Evolutionary conservation across 2,113 vertebrate genomes (phyloP), one percentile per base, ranked within the genome.

Genomic region (Nestor notabilis): DNA sequence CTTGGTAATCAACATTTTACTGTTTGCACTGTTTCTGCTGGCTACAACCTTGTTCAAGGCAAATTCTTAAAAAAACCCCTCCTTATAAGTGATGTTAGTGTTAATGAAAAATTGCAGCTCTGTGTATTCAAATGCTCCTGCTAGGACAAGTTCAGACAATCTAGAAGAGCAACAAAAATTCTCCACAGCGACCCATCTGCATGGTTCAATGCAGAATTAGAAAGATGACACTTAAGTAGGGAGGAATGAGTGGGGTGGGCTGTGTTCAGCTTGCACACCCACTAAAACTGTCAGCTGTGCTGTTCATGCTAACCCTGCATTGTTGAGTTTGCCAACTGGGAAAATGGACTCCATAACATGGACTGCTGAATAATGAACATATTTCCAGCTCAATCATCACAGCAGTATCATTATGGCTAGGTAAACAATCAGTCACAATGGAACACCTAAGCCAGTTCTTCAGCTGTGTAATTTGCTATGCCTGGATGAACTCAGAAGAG

Each of bases 1-100:
- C 94, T 98, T 97, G 95, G 90, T 87, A 97, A 97, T 96, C 93
- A 97, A 93, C 47, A 33, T 86, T 93, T 91, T 64, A 79, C 70
- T 91, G 78, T 50, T 91, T 3, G 33, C 89, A 92, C 93, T 77
- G 37, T 79, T 92, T 90, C 75, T 64, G 31, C 9, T 63, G 39
- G 46, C 47, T 86, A 81, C 25, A 37, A 55, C 10, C 56, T 90
- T 72, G 29, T 76, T 64, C 53, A 39, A 55, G 83, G 41, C 31
- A 88, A 71, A 64, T 55, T 29, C 37, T 39, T 17, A 7, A 14
- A 46, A 21, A 39, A 47, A 47, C 50, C 47, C 11, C 9, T 60
- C 28, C 49, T 91, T 56, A 58, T 19, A 85, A 80, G 71, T 44
- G 4, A 43, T 5, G n/a, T 16, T 35, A 69, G 76, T 23, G 13